Percentiles rank a stretch among this genome's conserved stretches.
These are phyloP conservation scores for Nylanderia fulva DNA, from an alignment of 1,140 invertebrate species.

Conservation along the genomic window DNA sequence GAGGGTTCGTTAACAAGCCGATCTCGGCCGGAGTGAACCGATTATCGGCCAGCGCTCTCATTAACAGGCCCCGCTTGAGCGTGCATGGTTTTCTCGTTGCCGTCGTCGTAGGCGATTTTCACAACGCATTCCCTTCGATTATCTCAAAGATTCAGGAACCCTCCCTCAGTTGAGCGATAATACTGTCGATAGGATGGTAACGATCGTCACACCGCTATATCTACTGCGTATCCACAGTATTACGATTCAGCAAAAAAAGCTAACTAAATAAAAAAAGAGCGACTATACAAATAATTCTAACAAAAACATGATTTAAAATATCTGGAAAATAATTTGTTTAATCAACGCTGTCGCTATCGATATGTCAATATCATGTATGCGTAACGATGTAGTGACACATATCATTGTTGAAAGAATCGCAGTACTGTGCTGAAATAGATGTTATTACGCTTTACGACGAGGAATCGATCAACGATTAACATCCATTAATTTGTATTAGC, in stretches of 20 bases:
- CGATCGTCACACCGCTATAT: slow-evolving; percentile 38
- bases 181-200: slow-evolving; percentile 30
- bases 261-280: too few species aligned
- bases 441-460: slow-evolving; percentile 27
- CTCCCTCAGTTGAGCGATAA: slow-evolving; percentile 7
- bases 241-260: too few species aligned
- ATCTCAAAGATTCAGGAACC: slow-evolving; percentile 21
- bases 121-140: neutral
- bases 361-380: too few species aligned
- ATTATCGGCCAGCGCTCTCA: slow-evolving; percentile 62
- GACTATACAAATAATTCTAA: too few species aligned
- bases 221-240: neutral
- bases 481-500: slow-evolving; percentile 54
- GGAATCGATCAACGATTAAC: slow-evolving; percentile 27
- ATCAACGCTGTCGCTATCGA: too few species aligned
- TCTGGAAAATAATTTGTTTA: too few species aligned
- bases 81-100: neutral
- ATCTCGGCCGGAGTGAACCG: slow-evolving; percentile 61
- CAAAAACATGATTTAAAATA: too few species aligned
- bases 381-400: too few species aligned
- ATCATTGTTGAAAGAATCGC: too few species aligned
- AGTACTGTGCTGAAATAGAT: neutral
- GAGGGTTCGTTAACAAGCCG: slow-evolving; percentile 66
- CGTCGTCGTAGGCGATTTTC: neutral
- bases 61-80: slow-evolving; percentile 54